Evolutionary conservation across 1,140 invertebrate species (phyloP).

Genomic region (Bombus superbus): DNA sequence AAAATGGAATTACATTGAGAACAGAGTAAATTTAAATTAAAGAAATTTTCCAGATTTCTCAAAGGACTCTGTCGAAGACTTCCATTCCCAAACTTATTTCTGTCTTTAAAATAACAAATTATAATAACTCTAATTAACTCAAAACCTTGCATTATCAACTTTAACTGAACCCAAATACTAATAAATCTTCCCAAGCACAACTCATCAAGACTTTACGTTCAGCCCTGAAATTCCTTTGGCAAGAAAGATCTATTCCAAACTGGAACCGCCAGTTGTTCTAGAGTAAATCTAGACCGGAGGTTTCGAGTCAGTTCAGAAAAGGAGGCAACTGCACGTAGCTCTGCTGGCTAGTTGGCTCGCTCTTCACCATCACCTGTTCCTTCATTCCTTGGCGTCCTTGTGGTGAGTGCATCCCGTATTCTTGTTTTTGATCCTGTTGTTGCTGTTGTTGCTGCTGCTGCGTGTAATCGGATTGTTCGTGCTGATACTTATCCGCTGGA

Average conservation of each 20-base stretch:
- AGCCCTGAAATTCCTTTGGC: background rate
- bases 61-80: background rate
- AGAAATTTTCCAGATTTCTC: background rate
- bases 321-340: slow-evolving; percentile 88
- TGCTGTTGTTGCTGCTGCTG: slow-evolving; percentile 80
- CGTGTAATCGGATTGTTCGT: slow-evolving; percentile 83
- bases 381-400: slow-evolving; percentile 82
- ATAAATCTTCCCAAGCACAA: background rate
- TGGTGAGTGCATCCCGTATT: slow-evolving; percentile 83
- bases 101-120: background rate
- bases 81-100: background rate
- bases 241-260: background rate
- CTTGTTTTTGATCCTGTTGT: slow-evolving; percentile 82
- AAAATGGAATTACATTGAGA: background rate
- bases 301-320: slow-evolving; percentile 88
- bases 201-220: background rate
- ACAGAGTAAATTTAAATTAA: background rate
- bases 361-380: slow-evolving; percentile 84
- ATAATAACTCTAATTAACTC: background rate
- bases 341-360: slow-evolving; percentile 85
- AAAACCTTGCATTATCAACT: background rate
- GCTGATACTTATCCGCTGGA: slow-evolving; percentile 84
- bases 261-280: slow-evolving; percentile 28
- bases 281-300: slow-evolving; percentile 70
- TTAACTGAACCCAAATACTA: background rate